phyloP scores from a whole-genome alignment of 2,797 vertebrate genomes.

The Menidia menidia region DNA sequence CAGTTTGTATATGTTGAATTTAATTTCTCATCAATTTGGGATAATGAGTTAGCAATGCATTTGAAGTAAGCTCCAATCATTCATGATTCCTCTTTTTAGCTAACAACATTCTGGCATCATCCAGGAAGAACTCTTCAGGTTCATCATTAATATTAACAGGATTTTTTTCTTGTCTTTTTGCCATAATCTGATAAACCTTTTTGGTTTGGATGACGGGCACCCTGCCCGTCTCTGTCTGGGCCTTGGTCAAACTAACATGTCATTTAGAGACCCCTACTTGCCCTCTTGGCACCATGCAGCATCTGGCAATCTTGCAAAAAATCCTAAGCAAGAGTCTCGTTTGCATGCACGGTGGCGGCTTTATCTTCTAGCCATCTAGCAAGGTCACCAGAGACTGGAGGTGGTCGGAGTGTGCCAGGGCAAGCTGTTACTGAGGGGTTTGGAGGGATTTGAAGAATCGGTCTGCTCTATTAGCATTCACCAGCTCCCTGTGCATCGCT shows the following conservation, averaged over 20 bases:
- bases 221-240: slow-evolving; percentile 46
- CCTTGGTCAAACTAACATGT: slow-evolving; percentile 47
- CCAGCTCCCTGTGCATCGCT: slow-evolving; percentile 69
- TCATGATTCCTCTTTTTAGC: background rate
- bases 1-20: no score
- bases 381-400: slow-evolving; percentile 80
- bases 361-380: slow-evolving; percentile 51
- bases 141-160: slow-evolving; percentile 19
- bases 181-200: slow-evolving; percentile 31
- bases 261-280: slow-evolving; percentile 49
- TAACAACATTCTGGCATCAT: background rate
- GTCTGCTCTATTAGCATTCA: slow-evolving; percentile 80
- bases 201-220: slow-evolving; percentile 46
- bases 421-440: slow-evolving; percentile 27
- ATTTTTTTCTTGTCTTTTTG: slow-evolving; percentile 9
- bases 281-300: slow-evolving; percentile 52
- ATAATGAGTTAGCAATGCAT: background rate
- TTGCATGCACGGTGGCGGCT: slow-evolving; percentile 75
- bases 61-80: background rate
- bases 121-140: background rate
- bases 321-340: slow-evolving; percentile 53
- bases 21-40: no score
- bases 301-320: slow-evolving; percentile 53
- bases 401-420: slow-evolving; percentile 59
- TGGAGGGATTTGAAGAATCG: slow-evolving; percentile 9